Base-by-base conservation (phyloP, 2,797 vertebrate species). In the Lophius americanus region DNA sequence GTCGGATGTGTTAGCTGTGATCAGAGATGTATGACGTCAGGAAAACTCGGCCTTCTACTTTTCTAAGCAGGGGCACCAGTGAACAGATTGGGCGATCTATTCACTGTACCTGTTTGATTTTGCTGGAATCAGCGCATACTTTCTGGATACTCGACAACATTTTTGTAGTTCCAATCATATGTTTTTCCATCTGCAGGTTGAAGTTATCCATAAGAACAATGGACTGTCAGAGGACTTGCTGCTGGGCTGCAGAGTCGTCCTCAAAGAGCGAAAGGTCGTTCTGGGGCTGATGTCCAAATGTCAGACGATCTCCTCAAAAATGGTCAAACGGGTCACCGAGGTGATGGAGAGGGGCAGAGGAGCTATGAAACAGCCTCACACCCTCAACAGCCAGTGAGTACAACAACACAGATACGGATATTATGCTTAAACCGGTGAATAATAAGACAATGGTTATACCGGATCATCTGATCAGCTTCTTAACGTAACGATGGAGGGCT, bases 281-380 rank as follows among this genome's bases (percentile, higher is more conserved):
- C 82, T 93, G 72, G 94, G 92, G 10, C 96, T 99, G 48, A 99
- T 98, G 98, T 95, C 93, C 79, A 97, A 95, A 88, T 99, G 98
- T 86, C 92, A 97, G 85, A 95, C 91, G 2, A 98, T 99, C 88
- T 95, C 98, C 77, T 93, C 91, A 59, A 96, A 94, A 75, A 94
- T 99, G 92, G 92, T 94, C 52, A 94, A 93, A 62, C 94, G 94
- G 79, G 95, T 99, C 69, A 97, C 94, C 0, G 85, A 70, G 63
- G 94, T 99, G 57, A 96, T 96, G 63, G 84, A 94, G 51, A 93
- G 12, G 54, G 89, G 93, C 56, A 91, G 88, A 41, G 92, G 93
- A 78, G 88, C 93, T 52, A 88, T 93, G 70, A 86, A 95, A 35
- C 96, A 96, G 4, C 98, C 96, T 3, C 81, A 85, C 6, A 62